These are phyloP conservation scores for Pluvianellus socialis DNA, from an alignment of 2,113 vertebrate genomes.

Conservation along the genomic window DNA sequence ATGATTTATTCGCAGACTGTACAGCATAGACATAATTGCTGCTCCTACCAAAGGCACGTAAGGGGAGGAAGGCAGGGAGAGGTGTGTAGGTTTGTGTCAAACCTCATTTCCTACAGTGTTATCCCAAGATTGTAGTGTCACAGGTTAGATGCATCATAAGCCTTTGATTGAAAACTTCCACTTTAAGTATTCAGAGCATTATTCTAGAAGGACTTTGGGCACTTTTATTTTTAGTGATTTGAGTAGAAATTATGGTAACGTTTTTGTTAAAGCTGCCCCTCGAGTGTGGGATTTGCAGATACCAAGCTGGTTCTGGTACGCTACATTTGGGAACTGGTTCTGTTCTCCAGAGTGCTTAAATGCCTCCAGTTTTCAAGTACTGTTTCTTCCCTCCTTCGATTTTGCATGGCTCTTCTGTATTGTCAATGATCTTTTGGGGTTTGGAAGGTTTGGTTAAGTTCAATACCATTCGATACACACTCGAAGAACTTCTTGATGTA, in stretches of 20 bases:
- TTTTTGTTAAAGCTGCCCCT: not conserved
- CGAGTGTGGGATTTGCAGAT: not conserved
- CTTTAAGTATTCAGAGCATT: not conserved
- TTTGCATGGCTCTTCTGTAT: not conserved
- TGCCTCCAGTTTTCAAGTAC: not conserved
- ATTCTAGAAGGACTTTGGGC: not conserved
- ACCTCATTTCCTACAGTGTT: not conserved
- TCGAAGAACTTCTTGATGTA: not conserved
- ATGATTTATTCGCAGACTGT: not conserved
- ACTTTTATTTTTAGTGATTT: not conserved
- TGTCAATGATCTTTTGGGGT: not conserved
- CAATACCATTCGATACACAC: fast-evolving
- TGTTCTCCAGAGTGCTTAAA: not conserved
- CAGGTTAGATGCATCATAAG: not conserved
- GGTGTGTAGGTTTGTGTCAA: not conserved
- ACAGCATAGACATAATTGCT: not conserved
- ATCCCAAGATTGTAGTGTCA: not conserved
- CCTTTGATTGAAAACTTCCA: not conserved
- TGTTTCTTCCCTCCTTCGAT: not conserved
- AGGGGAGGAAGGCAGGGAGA: not conserved
- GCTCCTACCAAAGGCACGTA: not conserved
- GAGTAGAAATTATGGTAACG: not conserved
- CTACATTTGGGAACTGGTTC: not conserved
- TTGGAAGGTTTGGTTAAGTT: not conserved
- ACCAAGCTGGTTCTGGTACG: not conserved